Evolutionary conservation across 1,140 invertebrate genomes (phyloP).

Genomic region (Parapsyche elsis): DNA sequence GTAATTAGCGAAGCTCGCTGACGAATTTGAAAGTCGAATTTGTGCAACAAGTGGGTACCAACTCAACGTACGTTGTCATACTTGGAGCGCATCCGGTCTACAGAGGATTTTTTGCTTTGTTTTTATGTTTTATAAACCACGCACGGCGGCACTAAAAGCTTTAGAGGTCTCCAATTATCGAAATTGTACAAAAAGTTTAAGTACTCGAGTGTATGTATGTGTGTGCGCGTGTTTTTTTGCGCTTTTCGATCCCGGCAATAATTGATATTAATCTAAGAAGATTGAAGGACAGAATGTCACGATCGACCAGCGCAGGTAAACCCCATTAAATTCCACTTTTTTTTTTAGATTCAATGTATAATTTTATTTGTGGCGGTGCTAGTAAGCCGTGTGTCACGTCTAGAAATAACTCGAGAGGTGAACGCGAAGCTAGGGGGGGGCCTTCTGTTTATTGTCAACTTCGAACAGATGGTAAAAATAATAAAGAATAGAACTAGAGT

Average conservation of each 20-base stretch:
- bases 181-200: slow-evolving; percentile 1
- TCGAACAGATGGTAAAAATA: slow-evolving; percentile 33
- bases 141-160: slow-evolving; percentile 10
- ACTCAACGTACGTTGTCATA: slow-evolving; percentile 8
- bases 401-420: slow-evolving; percentile 43
- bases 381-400: slow-evolving; percentile 34
- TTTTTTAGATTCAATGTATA: not conserved
- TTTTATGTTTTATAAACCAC: not conserved
- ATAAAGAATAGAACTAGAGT: slow-evolving; percentile 19
- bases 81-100: not conserved
- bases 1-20: slow-evolving; percentile 5
- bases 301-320: not conserved
- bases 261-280: slow-evolving; percentile 24
- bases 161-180: slow-evolving; percentile 30
- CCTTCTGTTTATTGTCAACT: slow-evolving; percentile 44
- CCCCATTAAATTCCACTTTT: not conserved
- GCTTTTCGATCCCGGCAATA: slow-evolving; percentile 12
- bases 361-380: not conserved
- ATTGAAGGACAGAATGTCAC: slow-evolving; percentile 29
- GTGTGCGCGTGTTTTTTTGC: not conserved
- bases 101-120: not conserved
- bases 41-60: not conserved
- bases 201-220: not conserved
- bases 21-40: slow-evolving; percentile 28
- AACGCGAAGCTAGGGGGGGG: slow-evolving; percentile 38